These are phyloP conservation scores for Glyphotaelius pellucidus DNA, from an alignment of 2,888 invertebrate species.

Conservation along the genomic window DNA sequence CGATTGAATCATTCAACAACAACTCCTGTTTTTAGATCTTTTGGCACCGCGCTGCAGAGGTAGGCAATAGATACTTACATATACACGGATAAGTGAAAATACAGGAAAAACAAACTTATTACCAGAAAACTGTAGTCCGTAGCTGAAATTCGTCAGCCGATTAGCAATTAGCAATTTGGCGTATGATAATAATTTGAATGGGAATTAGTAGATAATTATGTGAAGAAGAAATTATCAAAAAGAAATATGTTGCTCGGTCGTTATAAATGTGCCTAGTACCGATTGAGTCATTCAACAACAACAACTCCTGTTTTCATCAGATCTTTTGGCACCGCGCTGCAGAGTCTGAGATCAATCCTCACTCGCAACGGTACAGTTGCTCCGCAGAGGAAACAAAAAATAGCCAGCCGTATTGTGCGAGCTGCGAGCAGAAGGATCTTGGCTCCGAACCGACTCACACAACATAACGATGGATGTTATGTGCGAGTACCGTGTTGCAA, in stretches of 20 bases:
- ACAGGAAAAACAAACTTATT: too few relatives aligned
- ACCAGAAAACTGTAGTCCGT: too few relatives aligned
- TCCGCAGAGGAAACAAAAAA: not conserved
- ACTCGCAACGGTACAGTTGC: not conserved
- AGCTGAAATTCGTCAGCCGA: too few relatives aligned
- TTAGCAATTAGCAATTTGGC: too few relatives aligned
- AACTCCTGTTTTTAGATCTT: not conserved
- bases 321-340: not conserved
- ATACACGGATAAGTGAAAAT: too few relatives aligned
- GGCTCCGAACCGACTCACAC: not conserved
- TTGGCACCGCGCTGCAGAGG: not conserved
- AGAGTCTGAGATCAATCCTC: not conserved
- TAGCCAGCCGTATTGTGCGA: not conserved
- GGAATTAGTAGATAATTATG: not conserved
- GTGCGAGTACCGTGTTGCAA: not conserved
- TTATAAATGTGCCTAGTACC: not conserved
- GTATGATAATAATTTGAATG: too few relatives aligned
- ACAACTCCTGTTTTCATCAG: conserved; percentile 2
- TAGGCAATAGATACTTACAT: too few relatives aligned
- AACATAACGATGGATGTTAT: not conserved
- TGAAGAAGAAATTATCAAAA: not conserved
- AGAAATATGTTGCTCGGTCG: not conserved
- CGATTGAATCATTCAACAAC: not conserved
- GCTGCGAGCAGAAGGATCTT: not conserved
- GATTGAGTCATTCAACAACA: not conserved